Conservation (phyloP, 2,113 vertebrate species). For the Pollachius pollachius region DNA sequence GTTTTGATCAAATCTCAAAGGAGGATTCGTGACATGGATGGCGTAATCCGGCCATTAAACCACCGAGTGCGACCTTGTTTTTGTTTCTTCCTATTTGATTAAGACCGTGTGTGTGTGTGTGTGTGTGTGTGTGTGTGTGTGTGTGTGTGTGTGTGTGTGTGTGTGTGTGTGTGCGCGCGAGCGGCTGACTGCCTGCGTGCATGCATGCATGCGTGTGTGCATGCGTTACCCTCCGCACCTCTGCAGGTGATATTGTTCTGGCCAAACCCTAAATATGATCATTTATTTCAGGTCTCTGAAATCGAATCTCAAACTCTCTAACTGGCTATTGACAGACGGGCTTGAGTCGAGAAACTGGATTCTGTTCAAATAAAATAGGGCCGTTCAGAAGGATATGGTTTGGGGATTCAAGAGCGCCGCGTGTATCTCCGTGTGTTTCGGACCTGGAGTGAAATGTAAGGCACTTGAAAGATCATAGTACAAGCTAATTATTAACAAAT, state of each 20-base stretch:
- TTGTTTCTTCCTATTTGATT: constrained; percentile 1
- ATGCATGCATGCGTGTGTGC: too few species aligned
- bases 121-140: too few species aligned
- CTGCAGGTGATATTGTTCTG: background rate
- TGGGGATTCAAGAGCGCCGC: background rate
- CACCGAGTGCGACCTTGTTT: constrained; percentile 4
- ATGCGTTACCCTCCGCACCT: background rate
- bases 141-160: too few species aligned
- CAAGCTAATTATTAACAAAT: constrained; percentile 74
- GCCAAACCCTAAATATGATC: background rate
- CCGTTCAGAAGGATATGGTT: background rate
- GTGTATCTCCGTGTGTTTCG: constrained; percentile 4
- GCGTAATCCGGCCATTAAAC: constrained; percentile 18
- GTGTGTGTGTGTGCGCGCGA: too few species aligned
- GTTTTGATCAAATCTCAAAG: constrained; percentile 49
- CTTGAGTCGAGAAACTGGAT: background rate
- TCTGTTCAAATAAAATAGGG: background rate
- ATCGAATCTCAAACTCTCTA: background rate
- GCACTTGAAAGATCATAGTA: constrained; percentile 62
- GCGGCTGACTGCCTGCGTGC: too few species aligned
- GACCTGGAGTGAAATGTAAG: background rate
- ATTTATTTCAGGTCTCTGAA: background rate
- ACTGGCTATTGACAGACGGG: background rate
- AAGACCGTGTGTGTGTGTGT: background rate
- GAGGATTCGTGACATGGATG: constrained; percentile 15